Percentiles rank a stretch among this genome's conserved stretches.
These are phyloP conservation scores for Drosophila azteca DNA, from an alignment of 1,140 invertebrate genomes.

Conservation along the genomic window DNA sequence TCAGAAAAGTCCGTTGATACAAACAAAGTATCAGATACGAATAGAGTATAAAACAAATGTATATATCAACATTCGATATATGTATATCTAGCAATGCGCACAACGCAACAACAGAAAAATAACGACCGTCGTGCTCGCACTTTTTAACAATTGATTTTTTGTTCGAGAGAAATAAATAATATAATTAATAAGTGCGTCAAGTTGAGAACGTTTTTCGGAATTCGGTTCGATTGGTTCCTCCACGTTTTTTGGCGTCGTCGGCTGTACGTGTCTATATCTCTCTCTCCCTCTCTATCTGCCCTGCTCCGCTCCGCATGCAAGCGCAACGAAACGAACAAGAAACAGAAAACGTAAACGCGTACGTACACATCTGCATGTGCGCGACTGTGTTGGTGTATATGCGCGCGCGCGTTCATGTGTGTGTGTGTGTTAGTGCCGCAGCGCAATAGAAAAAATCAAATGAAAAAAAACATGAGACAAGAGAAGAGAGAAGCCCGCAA, in stretches of 20 bases:
- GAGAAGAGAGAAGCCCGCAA: no score
- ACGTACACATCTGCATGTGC: conserved; percentile 26
- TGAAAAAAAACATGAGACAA: conserved; percentile 33
- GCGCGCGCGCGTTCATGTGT: conserved; percentile 17
- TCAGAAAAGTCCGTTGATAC: no score
- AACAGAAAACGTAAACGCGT: conserved; percentile 42
- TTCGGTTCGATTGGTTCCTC: conserved; percentile 22
- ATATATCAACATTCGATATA: no score
- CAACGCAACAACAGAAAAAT: no score
- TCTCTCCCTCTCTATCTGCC: conserved; percentile 37
- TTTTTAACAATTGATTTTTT: no score
- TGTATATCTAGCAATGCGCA: no score
- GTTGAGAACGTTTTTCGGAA: not conserved
- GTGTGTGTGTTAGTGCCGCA: conserved; percentile 49
- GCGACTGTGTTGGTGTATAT: conserved; percentile 15
- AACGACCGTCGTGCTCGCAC: no score
- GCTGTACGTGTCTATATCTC: conserved; percentile 48
- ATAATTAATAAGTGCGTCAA: conserved; percentile 17
- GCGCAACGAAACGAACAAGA: conserved; percentile 27
- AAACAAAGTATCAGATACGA: no score
- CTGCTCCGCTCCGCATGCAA: not conserved
- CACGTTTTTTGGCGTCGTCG: conserved; percentile 43
- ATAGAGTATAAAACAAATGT: no score
- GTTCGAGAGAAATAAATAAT: not conserved
- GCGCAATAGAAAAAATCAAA: conserved; percentile 66